Percentiles rank a stretch among this genome's conserved stretches.
phyloP scores from a whole-genome alignment of 2,113 vertebrate species.

The Progne subis region DNA sequence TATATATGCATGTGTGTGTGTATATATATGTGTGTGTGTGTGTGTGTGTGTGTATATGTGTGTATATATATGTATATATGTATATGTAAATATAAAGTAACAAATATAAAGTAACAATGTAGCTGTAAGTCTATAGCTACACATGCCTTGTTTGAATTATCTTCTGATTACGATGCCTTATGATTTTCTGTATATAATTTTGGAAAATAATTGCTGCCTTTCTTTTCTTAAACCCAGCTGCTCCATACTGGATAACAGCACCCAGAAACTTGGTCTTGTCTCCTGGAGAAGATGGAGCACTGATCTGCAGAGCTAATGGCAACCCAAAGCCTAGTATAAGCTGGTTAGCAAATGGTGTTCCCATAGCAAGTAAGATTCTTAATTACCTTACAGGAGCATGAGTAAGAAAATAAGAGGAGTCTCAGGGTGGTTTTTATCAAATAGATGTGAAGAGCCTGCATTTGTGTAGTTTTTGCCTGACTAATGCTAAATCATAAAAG shows the following conservation, averaged over 20 bases:
- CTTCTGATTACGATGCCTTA: neutral
- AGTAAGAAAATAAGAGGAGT: neutral
- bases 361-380: constrained; percentile 86
- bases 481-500: neutral
- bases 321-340: constrained; percentile 88
- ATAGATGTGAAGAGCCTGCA: neutral
- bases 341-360: constrained; percentile 90
- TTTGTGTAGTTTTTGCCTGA: neutral
- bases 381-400: neutral
- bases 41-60: no score
- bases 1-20: no score
- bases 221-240: constrained; percentile 77
- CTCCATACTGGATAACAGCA: constrained; percentile 92
- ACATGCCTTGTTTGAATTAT: neutral
- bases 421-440: neutral
- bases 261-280: constrained; percentile 91
- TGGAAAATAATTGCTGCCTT: neutral
- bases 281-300: constrained; percentile 85
- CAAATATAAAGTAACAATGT: neutral
- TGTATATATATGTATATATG: no score
- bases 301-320: constrained; percentile 91
- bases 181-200: neutral
- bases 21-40: neutral
- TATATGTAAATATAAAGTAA: neutral
- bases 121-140: neutral